phyloP scores from a whole-genome alignment of 92 coral and sea anemone species.

The Actinernus sp. region DNA sequence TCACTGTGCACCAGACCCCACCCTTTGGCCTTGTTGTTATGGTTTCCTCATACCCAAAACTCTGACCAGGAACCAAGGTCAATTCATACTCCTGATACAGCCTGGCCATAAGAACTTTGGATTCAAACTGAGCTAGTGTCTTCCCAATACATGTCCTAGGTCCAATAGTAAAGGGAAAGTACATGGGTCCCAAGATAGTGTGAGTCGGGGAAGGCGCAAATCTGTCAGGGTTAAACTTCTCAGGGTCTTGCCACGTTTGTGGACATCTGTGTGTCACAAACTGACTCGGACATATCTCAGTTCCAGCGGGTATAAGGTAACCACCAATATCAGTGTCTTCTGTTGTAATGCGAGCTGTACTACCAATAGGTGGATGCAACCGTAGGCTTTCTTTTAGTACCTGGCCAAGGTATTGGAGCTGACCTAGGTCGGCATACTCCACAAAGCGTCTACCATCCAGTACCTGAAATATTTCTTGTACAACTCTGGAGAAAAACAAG shows the following conservation, averaged over 20 bases:
- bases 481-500: neutral
- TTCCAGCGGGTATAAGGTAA: slow-evolving; percentile 59
- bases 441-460: slow-evolving; percentile 40
- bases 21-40: slow-evolving; percentile 1
- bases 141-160: slow-evolving; percentile 86
- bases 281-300: slow-evolving; percentile 2
- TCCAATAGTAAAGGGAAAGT: slow-evolving; percentile 84
- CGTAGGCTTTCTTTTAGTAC: slow-evolving; percentile 78
- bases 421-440: slow-evolving; percentile 77
- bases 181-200: slow-evolving; percentile 39
- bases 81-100: slow-evolving; percentile 67
- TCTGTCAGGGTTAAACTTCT: slow-evolving; percentile 76
- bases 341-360: slow-evolving; percentile 15
- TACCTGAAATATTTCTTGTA: slow-evolving; percentile 48
- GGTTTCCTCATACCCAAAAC: neutral
- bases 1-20: neutral
- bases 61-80: slow-evolving; percentile 42
- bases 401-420: slow-evolving; percentile 79
- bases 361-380: slow-evolving; percentile 61
- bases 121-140: slow-evolving; percentile 85
- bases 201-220: slow-evolving; percentile 46
- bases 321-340: slow-evolving; percentile 56
- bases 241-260: slow-evolving; percentile 69
- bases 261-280: slow-evolving; percentile 39
- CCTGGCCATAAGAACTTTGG: slow-evolving; percentile 82